Base-by-base conservation (phyloP, 2,113 vertebrate species). In the Pseudorasbora parva region DNA sequence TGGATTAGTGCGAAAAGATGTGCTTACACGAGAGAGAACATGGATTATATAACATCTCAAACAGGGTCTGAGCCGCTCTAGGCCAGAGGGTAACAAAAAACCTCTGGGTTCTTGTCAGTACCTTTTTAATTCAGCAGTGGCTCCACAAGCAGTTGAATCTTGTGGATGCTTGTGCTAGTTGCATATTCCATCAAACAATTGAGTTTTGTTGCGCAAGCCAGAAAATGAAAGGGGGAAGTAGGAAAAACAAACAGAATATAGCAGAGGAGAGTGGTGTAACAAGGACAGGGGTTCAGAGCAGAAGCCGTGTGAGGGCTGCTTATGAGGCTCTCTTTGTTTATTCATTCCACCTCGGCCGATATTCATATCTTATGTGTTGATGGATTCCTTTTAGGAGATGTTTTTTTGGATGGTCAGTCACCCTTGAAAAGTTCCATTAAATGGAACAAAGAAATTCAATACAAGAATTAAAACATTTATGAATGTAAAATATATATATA, bases 251-350 rank as follows among this genome's bases (percentile, higher is more conserved):
- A 45, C 19, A 71, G 37, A 71, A 12, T 23, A 43, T 69, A 14
- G 45, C 45, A 41, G 75, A 49, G 59, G n/a, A 49, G 69, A 76
- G 64, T 79, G 75, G 82, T 88, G 84, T 88, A 88, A 89, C 87
- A 60, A 91, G 89, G 86, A 91, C 91, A 92, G 76, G 78, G 12
- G 9, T 73, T 73, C n/a, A 49, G n/a, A 51, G 86, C 86, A 90
- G 23, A 64, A 82, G 88, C 83, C 83, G 83, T 88, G 83, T 88
- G 85, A 91, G 84, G 83, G 85, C 87, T 89, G 90, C 87, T 90
- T 79, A 85, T 89, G 88, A 82, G 5, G 83, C 76, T 82, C 56
- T 47, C 25, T 82, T 86, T 86, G 80, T 89, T 86, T 85, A 86
- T 87, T 85, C 56, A 83, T 81, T 82, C 77, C 82, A 66, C 81